These are phyloP conservation scores for Coracopsis vasa DNA, from an alignment of 2,113 vertebrate genomes.

Conservation along the genomic window DNA sequence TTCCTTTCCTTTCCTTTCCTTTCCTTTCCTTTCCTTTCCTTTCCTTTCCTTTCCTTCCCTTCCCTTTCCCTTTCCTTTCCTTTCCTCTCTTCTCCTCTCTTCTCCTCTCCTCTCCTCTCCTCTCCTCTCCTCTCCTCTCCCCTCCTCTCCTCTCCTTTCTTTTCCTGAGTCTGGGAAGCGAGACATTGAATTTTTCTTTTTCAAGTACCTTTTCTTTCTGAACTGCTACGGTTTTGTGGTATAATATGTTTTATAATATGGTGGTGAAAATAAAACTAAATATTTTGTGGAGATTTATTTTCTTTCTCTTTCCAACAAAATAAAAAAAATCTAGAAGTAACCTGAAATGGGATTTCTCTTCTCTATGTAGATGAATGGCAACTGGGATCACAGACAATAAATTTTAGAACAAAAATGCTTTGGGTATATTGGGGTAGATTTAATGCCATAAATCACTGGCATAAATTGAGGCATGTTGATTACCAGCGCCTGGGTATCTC, in stretches of 20 bases:
- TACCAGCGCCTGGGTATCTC: neutral
- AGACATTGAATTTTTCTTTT: neutral
- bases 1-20: no score
- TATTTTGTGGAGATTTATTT: neutral
- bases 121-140: no score
- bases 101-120: no score
- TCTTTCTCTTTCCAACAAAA: neutral
- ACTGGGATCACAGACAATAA: neutral
- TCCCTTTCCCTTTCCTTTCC: accelerated
- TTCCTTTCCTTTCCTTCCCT: no score
- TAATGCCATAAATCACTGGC: neutral
- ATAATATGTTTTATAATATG: neutral
- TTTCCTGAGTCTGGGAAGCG: neutral
- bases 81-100: neutral
- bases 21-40: neutral
- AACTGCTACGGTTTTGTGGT: neutral
- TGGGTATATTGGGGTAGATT: neutral
- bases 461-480: neutral
- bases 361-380: neutral
- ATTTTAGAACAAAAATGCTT: neutral
- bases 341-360: neutral
- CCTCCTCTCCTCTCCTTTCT: neutral
- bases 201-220: neutral
- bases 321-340: neutral
- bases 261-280: neutral